A percentile compares a stretch with the other conserved stretches of the same genome.
phyloP scores from a whole-genome alignment of 2,113 vertebrate species.

The Megaceryle maxima region DNA sequence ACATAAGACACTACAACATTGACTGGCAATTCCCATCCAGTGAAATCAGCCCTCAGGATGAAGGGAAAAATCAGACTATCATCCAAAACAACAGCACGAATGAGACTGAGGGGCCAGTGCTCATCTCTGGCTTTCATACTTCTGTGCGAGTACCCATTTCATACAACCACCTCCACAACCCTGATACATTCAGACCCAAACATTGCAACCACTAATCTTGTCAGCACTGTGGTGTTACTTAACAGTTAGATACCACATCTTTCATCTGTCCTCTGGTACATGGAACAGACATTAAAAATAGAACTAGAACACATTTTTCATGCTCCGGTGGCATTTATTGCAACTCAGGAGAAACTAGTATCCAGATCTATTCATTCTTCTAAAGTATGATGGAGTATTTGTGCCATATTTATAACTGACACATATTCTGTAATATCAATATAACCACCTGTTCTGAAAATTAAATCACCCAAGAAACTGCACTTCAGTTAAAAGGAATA shows the following conservation, averaged over 20 bases:
- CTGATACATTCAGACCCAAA: neutral
- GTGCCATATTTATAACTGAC: neutral
- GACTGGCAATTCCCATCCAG: neutral
- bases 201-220: neutral
- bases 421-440: neutral
- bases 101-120: neutral
- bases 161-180: neutral
- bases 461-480: neutral
- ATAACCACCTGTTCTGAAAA: neutral
- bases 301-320: constrained; percentile 14
- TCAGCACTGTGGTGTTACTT: constrained; percentile 11
- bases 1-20: neutral
- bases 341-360: neutral
- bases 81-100: neutral
- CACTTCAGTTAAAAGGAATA: neutral
- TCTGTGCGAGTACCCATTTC: neutral
- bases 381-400: neutral
- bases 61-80: neutral
- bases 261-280: constrained; percentile 13
- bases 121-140: neutral
- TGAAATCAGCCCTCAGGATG: neutral
- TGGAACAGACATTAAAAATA: constrained; percentile 36
- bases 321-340: neutral
- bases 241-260: neutral
- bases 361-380: neutral